phyloP scores from a whole-genome alignment of 1,140 invertebrate genomes.

The Papilio helenus region DNA sequence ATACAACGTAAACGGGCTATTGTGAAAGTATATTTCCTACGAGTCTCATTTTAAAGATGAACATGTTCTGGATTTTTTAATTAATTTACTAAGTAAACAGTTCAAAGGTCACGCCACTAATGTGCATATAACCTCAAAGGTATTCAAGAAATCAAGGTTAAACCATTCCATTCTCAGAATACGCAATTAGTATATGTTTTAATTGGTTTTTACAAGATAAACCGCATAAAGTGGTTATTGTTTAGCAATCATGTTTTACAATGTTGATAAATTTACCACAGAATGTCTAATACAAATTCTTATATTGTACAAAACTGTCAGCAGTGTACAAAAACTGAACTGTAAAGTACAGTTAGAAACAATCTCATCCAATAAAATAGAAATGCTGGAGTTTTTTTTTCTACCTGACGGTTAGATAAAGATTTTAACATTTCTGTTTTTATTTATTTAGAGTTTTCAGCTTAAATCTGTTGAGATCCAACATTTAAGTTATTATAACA shows the following conservation, averaged over 20 bases:
- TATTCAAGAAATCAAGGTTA: neutral
- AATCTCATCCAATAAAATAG: too few relatives aligned
- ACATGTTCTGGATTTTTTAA: neutral
- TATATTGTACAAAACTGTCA: too few relatives aligned
- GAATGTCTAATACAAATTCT: too few relatives aligned
- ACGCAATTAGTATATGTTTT: neutral
- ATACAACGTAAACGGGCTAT: neutral
- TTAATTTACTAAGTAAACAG: neutral
- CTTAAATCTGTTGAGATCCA: too few relatives aligned
- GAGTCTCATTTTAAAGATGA: neutral
- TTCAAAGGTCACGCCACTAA: neutral
- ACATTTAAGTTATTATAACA: too few relatives aligned
- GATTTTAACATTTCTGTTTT: too few relatives aligned
- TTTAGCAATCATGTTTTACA: neutral
- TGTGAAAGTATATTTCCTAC: neutral
- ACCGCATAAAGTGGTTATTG: neutral
- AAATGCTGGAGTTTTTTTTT: too few relatives aligned
- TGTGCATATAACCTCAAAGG: neutral
- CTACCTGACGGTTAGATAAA: too few relatives aligned
- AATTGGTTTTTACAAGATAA: neutral
- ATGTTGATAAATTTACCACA: neutral
- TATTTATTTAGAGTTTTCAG: too few relatives aligned
- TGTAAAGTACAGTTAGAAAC: too few relatives aligned
- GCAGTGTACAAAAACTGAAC: too few relatives aligned
- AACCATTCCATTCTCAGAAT: slow-evolving; percentile 4